A percentile compares a stretch with the other conserved stretches of the same genome.
Evolutionary conservation across 2,888 invertebrate species (phyloP).

Genomic region (Macrophya annulata): DNA sequence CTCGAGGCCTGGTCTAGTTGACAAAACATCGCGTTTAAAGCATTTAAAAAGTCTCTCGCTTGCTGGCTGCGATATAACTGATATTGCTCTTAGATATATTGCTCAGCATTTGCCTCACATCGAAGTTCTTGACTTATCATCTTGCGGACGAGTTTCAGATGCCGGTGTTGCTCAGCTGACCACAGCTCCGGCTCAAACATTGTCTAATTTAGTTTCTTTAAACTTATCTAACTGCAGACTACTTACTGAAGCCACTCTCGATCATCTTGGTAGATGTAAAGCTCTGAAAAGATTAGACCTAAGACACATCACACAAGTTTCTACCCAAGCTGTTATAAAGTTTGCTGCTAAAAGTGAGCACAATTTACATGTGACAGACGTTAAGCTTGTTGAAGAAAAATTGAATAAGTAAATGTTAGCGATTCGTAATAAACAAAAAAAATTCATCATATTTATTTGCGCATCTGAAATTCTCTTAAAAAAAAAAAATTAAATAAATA

Average conservation of each 20-base stretch:
- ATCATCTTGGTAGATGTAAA: constrained; percentile 90
- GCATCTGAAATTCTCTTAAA: constrained; percentile 24
- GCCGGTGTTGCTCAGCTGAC: constrained; percentile 94
- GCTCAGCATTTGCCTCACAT: constrained; percentile 89
- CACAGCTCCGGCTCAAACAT: constrained; percentile 85
- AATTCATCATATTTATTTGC: constrained; percentile 22
- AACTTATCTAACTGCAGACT: constrained; percentile 92
- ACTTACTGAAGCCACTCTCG: constrained; percentile 91
- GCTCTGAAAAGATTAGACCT: constrained; percentile 88
- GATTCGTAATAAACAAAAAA: constrained; percentile 1
- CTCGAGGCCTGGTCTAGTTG: constrained; percentile 88
- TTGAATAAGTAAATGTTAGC: constrained; percentile 63
- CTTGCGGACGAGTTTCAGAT: constrained; percentile 94
- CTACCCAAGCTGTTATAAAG: constrained; percentile 91
- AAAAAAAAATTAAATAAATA: not conserved
- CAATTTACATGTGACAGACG: constrained; percentile 90
- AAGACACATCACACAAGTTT: constrained; percentile 90
- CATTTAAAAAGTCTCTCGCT: constrained; percentile 89
- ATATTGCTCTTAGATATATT: constrained; percentile 90
- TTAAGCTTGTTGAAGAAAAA: constrained; percentile 86
- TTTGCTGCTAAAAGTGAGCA: constrained; percentile 91
- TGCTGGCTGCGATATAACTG: constrained; percentile 94
- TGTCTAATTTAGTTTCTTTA: constrained; percentile 85
- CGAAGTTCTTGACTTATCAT: constrained; percentile 89
- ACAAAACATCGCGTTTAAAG: constrained; percentile 89